Percentiles rank a stretch among this genome's conserved stretches.
These are phyloP conservation scores for Telmatherina bonti DNA, from an alignment of 2,797 vertebrate genomes.

Conservation along the genomic window DNA sequence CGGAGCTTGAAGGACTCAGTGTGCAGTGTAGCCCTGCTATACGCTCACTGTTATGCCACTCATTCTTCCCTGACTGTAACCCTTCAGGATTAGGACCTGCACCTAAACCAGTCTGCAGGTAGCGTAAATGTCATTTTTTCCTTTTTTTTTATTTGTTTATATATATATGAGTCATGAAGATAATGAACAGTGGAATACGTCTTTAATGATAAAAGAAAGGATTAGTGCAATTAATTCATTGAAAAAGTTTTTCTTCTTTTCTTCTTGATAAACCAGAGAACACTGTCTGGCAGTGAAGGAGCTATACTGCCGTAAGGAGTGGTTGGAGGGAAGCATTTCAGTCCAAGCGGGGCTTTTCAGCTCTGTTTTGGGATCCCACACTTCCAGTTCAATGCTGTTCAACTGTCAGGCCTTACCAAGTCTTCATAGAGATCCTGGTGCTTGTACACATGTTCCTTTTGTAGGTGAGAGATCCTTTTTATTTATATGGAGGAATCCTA, in stretches of 20 bases:
- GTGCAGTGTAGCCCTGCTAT: constrained; percentile 86
- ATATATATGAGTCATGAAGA: neutral
- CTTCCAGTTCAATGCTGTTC: constrained; percentile 71
- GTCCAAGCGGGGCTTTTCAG: constrained; percentile 80
- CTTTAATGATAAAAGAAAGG: neutral
- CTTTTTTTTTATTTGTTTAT: neutral
- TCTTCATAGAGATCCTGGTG: constrained; percentile 80
- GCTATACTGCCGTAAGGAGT: constrained; percentile 95
- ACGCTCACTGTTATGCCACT: constrained; percentile 90
- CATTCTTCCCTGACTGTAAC: constrained; percentile 92
- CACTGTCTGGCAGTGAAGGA: constrained; percentile 96
- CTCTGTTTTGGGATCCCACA: constrained; percentile 60
- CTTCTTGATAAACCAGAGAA: constrained; percentile 81
- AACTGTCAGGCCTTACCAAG: constrained; percentile 92
- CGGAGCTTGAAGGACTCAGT: constrained; percentile 87
- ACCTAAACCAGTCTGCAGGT: constrained; percentile 96
- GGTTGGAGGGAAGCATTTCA: constrained; percentile 83
- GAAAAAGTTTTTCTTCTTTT: rapidly evolving
- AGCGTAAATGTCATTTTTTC: constrained; percentile 13
- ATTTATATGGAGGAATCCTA: neutral
- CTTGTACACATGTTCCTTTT: constrained; percentile 90
- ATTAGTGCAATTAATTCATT: neutral
- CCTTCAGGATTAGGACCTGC: constrained; percentile 86
- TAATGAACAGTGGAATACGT: neutral
- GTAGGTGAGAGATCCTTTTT: constrained; percentile 84